A percentile compares a stretch with the other conserved stretches of the same genome.
Evolutionary conservation across 1,140 invertebrate genomes (phyloP).

Genomic region (Brevipalpus yothersi): DNA sequence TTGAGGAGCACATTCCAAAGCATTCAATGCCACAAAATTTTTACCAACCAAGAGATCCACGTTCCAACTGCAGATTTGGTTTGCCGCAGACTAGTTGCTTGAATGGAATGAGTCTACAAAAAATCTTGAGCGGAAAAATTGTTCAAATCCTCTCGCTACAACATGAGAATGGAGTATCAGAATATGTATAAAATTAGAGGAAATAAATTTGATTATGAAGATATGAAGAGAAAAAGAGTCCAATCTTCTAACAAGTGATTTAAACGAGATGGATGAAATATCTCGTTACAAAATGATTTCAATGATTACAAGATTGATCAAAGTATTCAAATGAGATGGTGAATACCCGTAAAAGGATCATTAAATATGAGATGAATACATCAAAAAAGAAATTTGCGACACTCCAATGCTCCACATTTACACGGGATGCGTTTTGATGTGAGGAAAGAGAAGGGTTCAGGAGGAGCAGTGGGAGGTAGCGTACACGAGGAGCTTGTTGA

Average conservation of each 20-base stretch:
- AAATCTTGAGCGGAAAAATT: no score
- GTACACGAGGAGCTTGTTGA: not conserved
- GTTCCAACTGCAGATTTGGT: no score
- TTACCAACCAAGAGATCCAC: no score
- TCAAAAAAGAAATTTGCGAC: not conserved
- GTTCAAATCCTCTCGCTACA: no score
- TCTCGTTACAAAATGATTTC: not conserved
- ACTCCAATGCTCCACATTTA: not conserved
- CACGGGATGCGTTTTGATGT: not conserved
- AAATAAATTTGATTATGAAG: no score
- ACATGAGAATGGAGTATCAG: no score
- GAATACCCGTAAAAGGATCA: not conserved
- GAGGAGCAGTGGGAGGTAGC: not conserved
- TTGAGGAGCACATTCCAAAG: no score
- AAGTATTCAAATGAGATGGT: not conserved
- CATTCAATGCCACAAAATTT: no score
- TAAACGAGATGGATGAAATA: not conserved
- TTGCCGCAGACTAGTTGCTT: no score
- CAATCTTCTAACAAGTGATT: not conserved
- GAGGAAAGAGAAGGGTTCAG: not conserved
- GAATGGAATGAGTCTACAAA: no score
- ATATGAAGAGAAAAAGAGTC: not conserved
- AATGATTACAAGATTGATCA: not conserved
- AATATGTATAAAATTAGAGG: no score
- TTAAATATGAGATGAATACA: not conserved